Evolutionary conservation across 2,888 invertebrate genomes (phyloP), one percentile per base, ranked within the genome.

Genomic region (Beris chalybata): DNA sequence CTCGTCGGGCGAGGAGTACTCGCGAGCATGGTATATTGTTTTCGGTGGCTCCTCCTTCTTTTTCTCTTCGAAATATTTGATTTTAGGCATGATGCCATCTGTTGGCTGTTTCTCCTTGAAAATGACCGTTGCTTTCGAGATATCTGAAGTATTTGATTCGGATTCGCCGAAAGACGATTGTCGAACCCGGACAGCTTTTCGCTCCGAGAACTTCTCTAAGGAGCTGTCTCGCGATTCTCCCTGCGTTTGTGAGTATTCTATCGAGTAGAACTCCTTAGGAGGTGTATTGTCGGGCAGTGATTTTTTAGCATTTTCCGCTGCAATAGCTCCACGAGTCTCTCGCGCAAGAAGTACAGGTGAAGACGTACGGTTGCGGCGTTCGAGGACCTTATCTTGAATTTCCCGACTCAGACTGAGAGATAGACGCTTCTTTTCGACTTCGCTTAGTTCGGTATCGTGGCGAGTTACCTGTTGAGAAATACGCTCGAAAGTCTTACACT

Each of bases 41-140:
- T 78, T 77, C 57, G 81, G 77, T n/a, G 84, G 83, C 43, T 82
- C 79, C 4, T 83, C 78, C 59, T 82, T 84, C 71, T 85, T 85
- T 0, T 86, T 87, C 3, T 87, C 87, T 78, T 93, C 92, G 76
- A 92, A 93, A 79, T 90, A 92, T 76, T 90, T 88, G 1, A 93
- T 89, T 78, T 89, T 92, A 73, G 87, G 86, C 66, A 87, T 85
- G 0, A 91, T 73, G 4, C 78, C 87, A 71, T 86, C 86, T 67
- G 88, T 87, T 3, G 83, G 82, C 22, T 22, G 22, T 7, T 71
- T 64, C 7, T 82, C 84, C 48, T 84, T 82, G 71, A 83, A 85
- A 64, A 90, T 87, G 0, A 89, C 89, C 0, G 90, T 90, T 77
- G 83, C 86, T 54, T 86, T 85, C 0, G 90, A 90, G 53, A 87